Percentiles rank a stretch among this genome's conserved stretches.
phyloP scores from a whole-genome alignment of 1,140 invertebrate genomes.

The Dreissena polymorpha region DNA sequence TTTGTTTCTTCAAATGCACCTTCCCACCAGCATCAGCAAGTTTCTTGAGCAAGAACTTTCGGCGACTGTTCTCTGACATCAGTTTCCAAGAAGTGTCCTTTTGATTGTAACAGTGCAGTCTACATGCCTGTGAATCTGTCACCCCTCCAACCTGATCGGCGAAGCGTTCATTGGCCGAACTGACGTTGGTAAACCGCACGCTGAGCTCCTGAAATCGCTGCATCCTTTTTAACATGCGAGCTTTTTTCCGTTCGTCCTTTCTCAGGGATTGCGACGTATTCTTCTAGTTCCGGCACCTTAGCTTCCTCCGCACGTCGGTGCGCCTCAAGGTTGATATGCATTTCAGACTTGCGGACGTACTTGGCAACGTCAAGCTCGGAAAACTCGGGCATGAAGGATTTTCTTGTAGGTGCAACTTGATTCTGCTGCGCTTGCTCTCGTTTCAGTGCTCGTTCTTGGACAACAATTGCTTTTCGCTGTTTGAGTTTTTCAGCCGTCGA shows the following conservation, averaged over 20 bases:
- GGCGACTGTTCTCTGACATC: neutral
- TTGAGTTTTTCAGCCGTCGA: constrained; percentile 5
- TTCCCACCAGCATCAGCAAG: constrained; percentile 1
- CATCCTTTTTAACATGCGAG: neutral
- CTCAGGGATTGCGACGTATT: constrained; percentile 16
- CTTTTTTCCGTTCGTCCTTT: neutral
- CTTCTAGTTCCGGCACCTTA: constrained; percentile 23
- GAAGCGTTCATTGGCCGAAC: neutral
- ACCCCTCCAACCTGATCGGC: constrained; percentile 20
- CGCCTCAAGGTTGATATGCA: neutral
- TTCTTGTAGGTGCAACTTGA: neutral
- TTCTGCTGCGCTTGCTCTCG: constrained; percentile 7
- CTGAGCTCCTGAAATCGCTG: neutral
- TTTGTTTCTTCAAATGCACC: neutral
- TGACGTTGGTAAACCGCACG: neutral
- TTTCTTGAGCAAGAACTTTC: neutral
- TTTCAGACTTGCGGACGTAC: constrained; percentile 14
- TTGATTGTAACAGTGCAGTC: constrained; percentile 5
- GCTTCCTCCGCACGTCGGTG: neutral
- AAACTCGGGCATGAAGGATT: constrained; percentile 27
- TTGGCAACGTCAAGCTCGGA: constrained; percentile 44
- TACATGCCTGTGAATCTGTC: constrained; percentile 11
- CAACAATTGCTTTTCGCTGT: constrained; percentile 29
- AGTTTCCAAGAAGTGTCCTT: neutral
- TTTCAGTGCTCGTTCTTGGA: neutral